These are phyloP conservation scores for Plagodis pulveraria DNA, from an alignment of 2,888 invertebrate genomes.

Conservation along the genomic window DNA sequence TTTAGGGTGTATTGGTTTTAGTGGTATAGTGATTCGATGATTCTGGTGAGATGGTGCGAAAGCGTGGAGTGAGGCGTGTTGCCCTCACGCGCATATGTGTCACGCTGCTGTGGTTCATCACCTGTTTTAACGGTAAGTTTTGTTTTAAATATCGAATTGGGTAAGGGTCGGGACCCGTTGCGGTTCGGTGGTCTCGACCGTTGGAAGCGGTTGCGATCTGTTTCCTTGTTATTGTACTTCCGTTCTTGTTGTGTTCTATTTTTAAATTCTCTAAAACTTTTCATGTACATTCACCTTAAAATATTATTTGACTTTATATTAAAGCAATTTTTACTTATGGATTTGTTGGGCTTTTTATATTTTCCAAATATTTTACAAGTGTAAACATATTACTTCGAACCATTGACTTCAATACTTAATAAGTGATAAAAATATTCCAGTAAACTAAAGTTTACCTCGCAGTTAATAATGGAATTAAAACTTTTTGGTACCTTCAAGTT, in stretches of 20 bases:
- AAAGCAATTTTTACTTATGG: too few relatives aligned
- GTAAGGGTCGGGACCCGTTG: constrained; percentile 52
- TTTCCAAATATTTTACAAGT: too few relatives aligned
- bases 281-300: too few relatives aligned
- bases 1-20: constrained; percentile 56
- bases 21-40: constrained; percentile 74
- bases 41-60: constrained; percentile 75
- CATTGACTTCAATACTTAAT: too few relatives aligned
- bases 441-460: too few relatives aligned
- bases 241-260: constrained; percentile 22
- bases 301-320: too few relatives aligned
- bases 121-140: constrained; percentile 78
- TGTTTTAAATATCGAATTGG: constrained; percentile 40
- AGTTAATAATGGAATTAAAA: too few relatives aligned
- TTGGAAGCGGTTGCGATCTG: constrained; percentile 37
- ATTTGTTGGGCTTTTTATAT: too few relatives aligned
- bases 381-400: too few relatives aligned
- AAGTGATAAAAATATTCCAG: too few relatives aligned
- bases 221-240: constrained; percentile 19
- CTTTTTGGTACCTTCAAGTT: too few relatives aligned
- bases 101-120: constrained; percentile 69
- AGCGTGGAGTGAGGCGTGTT: constrained; percentile 64
- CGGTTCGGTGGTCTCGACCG: constrained; percentile 60
- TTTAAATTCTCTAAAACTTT: neutral
- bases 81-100: constrained; percentile 67